Evolutionary conservation across 2,113 vertebrate species (phyloP), one percentile per base, ranked within the genome.

Genomic region (Nannobrachium achirus): DNA sequence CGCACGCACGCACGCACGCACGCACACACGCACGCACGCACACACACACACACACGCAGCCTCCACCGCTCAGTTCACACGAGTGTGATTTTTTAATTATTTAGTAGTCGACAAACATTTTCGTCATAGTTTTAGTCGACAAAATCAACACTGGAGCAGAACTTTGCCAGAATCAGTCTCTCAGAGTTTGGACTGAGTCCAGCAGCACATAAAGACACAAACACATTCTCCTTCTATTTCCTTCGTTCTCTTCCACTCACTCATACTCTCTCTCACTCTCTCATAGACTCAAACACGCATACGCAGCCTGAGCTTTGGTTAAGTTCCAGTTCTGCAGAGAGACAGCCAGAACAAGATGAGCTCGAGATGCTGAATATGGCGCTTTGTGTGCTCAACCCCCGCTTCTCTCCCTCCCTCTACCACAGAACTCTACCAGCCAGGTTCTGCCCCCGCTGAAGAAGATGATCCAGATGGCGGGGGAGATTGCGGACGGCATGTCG

Each of bases 391-490:
- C 14, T 69, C 50, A 40, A 14, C 45, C 46, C 44, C 52, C 46
- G 69, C 45, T 53, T 8, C 13, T 16, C 48, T 38, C 40, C 18
- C 20, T 66, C 14, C 68, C 19, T 85, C 1, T 86, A 67, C 78
- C 63, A 64, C 91, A 99, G 95, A 97, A 89, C 57, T 92, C 95
- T 33, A 92, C 92, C 10, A 92, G 83, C 60, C 93, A 95, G 65
- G 73, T 90, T 2, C 93, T 97, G n/a, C 98, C 97, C 1, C 95
- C 95, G 0, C 92, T 99, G 53, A 98, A 98, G 89, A 98, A 98
- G 92, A 99, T 99, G 97, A 98, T 95, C 84, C 98, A 99, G 92
- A 99, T 99, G 98, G 94, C 98, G 0, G 96, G 98, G 0, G 97
- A 99, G 91, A 99, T 99, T 10, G 97, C 97, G 0, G 98, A 99